These are phyloP conservation scores for Chanos chanos DNA, from an alignment of 2,797 vertebrate species.

Conservation along the genomic window DNA sequence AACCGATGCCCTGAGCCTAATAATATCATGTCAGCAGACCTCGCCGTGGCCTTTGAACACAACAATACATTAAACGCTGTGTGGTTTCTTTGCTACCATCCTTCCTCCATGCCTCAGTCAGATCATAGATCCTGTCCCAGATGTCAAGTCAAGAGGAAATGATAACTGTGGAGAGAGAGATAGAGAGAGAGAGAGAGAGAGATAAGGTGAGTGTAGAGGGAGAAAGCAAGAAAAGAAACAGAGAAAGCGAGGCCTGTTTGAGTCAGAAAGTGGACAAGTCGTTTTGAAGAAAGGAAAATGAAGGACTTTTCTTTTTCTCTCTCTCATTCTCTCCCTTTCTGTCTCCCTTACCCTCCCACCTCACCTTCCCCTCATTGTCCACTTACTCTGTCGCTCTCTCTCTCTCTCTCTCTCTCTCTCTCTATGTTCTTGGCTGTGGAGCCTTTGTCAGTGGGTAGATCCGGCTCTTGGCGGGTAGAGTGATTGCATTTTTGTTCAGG, in stretches of 20 bases:
- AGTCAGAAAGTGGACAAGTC: conserved; percentile 29
- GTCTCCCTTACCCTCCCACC: too few relatives aligned
- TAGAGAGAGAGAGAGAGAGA: not conserved
- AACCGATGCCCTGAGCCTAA: too few relatives aligned
- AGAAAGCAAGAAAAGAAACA: too few relatives aligned
- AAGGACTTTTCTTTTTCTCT: conserved; percentile 22
- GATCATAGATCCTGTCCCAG: conserved; percentile 48
- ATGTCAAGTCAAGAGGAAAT: conserved; percentile 61
- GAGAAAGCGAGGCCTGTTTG: too few relatives aligned
- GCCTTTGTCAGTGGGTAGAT: conserved; percentile 37
- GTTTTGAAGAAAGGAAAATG: not conserved
- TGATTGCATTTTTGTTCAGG: conserved; percentile 42
- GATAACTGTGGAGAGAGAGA: conserved; percentile 25
- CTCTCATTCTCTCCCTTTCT: conserved; percentile 27
- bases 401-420: conserved; percentile 27
- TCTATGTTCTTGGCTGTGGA: conserved; percentile 32
- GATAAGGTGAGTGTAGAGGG: not conserved
- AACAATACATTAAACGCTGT: too few relatives aligned
- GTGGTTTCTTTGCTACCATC: not conserved
- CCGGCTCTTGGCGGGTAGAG: conserved; percentile 32
- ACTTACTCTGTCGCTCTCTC: not conserved
- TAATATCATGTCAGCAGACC: too few relatives aligned
- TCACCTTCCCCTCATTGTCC: too few relatives aligned
- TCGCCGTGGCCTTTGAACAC: too few relatives aligned
- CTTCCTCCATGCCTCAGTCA: conserved; percentile 18